Base-by-base conservation (phyloP, 2,888 invertebrate genomes). In the Drosophila formosana region DNA sequence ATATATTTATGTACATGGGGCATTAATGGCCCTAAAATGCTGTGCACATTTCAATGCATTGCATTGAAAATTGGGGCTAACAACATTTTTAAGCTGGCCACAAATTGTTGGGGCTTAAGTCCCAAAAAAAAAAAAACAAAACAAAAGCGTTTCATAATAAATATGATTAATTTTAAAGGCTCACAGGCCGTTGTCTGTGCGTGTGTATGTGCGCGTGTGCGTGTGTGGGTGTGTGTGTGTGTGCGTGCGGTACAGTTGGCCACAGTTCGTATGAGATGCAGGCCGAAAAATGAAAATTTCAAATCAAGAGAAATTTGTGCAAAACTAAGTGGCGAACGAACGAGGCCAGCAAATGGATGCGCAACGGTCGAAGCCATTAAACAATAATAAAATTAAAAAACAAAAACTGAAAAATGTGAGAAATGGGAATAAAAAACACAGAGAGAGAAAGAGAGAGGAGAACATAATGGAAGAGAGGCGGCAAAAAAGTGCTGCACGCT, bases 81-180 rank as follows among this genome's bases (percentile, higher is more conserved):
- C 78, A 76, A 45, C 39, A 18, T 78, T 78, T 82, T 76, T 72
- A 76, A 76, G 71, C 80, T 46, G 72, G 60, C 81, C 78, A 81
- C 83, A 83, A 82, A 82, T 83, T 81, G 81, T 72, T 73, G 70
- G 57, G 79, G 82, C 84, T 78, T 78, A 78, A 66, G 69, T 8
- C 30, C 47, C 39, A 3, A n/a, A 11, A 11, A 34, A 4, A 4
- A 34, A n/a, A n/a, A n/a, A 4, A 5, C 11, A 58, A 43, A 72
- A 63, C 67, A 72, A 74, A 73, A 64, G 41, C 66, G 61, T 56
- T 68, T 63, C 58, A 79, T 72, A 79, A 77, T 78, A 83, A 81
- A 84, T 82, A 72, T 81, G 79, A 81, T 82, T 81, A 71, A 79
- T 77, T 79, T 81, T 77, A 69, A 56, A 74, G 71, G 61, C 64